phyloP scores from a whole-genome alignment of 2,888 invertebrate species.

The Tridacna gigas region DNA sequence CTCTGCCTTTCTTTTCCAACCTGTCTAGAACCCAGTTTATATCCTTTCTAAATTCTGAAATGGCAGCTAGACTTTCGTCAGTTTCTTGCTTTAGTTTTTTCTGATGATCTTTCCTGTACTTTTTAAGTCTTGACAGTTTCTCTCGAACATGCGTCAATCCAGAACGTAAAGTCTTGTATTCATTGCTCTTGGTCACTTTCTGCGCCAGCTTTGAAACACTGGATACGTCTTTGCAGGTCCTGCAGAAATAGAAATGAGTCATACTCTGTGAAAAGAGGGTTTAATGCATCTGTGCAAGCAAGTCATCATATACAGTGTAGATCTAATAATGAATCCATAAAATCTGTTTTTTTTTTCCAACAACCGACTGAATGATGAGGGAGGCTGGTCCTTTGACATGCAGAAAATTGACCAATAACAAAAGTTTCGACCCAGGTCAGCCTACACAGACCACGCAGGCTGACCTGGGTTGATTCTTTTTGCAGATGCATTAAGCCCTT shows the following conservation, averaged over 20 bases:
- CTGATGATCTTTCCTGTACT: constrained; percentile 30
- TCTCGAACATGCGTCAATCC: constrained; percentile 30
- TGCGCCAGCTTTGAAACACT: constrained; percentile 17
- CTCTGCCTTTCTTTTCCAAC: constrained; percentile 52
- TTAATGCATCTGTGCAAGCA: no score
- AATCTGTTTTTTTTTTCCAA: neutral
- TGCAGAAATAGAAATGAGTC: constrained; percentile 8
- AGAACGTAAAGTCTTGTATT: constrained; percentile 34
- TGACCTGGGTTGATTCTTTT: no score
- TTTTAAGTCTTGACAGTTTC: constrained; percentile 30
- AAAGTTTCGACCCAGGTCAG: no score
- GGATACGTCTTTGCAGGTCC: constrained; percentile 21
- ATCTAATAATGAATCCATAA: neutral
- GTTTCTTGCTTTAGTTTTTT: constrained; percentile 47
- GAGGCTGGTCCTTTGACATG: no score
- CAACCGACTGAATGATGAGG: no score
- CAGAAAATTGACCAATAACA: no score
- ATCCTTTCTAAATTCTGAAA: constrained; percentile 44
- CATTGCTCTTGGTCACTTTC: constrained; percentile 34
- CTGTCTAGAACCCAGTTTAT: constrained; percentile 54
- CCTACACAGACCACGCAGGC: no score
- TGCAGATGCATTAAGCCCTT: no score
- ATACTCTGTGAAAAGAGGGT: no score
- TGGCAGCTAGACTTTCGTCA: constrained; percentile 35
- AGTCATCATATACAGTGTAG: no score